phyloP scores from a whole-genome alignment of 2,797 vertebrate species.

The Phalanger gymnotis region DNA sequence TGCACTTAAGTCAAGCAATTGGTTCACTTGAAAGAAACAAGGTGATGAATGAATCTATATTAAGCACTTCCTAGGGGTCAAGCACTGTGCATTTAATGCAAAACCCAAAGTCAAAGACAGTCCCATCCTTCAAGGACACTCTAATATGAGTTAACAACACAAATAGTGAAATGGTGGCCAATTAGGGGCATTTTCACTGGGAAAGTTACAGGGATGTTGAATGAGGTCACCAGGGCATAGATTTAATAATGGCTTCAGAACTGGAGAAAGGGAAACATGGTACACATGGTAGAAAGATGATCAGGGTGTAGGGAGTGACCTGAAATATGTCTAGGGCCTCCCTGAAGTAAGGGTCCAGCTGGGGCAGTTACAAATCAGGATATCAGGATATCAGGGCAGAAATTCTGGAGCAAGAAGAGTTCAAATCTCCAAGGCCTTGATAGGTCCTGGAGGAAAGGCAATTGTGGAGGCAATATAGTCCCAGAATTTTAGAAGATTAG shows the following conservation, averaged over 20 bases:
- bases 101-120: neutral
- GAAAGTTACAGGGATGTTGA: too few relatives aligned
- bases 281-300: neutral
- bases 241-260: neutral
- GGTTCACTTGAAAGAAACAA: neutral
- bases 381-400: neutral
- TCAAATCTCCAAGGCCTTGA: neutral
- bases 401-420: neutral
- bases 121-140: neutral
- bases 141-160: too few relatives aligned
- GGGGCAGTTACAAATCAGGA: neutral
- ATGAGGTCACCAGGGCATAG: neutral
- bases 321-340: neutral
- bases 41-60: neutral
- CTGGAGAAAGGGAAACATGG: neutral
- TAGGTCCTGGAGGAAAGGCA: neutral
- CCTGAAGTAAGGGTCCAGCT: neutral
- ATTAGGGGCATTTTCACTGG: too few relatives aligned
- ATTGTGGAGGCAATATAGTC: neutral
- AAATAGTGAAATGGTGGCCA: too few relatives aligned
- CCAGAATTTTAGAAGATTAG: neutral
- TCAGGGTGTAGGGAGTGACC: neutral
- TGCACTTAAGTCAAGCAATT: neutral
- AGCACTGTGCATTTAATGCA: neutral
- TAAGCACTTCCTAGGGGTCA: neutral